Evolutionary conservation across 2,888 invertebrate genomes (phyloP).

Genomic region (Clistopyga incitator): DNA sequence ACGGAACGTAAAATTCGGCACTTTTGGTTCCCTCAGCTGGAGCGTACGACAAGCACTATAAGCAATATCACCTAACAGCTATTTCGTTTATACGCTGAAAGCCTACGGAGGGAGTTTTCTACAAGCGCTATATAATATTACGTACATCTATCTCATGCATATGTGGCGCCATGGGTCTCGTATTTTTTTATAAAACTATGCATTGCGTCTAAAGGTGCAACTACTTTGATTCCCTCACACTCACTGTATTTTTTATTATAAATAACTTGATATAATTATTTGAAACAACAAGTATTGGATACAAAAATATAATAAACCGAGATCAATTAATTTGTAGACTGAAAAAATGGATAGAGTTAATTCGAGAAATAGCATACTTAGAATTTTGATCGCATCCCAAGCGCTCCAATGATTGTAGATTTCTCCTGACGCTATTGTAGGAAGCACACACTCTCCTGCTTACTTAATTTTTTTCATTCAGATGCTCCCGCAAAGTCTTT

Average conservation of each 20-base stretch:
- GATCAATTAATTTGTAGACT: too few species aligned
- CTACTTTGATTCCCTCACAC: too few species aligned
- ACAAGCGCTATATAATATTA: conserved; percentile 35
- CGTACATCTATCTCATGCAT: conserved; percentile 23
- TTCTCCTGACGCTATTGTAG: conserved; percentile 25
- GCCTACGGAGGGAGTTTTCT: conserved; percentile 46
- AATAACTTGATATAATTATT: too few species aligned
- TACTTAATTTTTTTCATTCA: background rate
- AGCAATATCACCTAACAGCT: conserved; percentile 83
- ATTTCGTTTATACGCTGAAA: conserved; percentile 79
- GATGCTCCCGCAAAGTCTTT: background rate
- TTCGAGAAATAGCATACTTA: too few species aligned
- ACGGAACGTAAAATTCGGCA: conserved; percentile 32
- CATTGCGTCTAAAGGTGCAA: conserved; percentile 69
- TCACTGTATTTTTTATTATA: too few species aligned
- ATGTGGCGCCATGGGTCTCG: conserved; percentile 24
- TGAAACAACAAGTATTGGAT: too few species aligned
- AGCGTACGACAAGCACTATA: conserved; percentile 75
- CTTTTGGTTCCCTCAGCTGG: conserved; percentile 33
- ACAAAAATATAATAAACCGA: too few species aligned
- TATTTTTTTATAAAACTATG: conserved; percentile 75
- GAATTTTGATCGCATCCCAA: background rate
- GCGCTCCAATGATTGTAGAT: conserved; percentile 67
- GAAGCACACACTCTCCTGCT: conserved; percentile 12
- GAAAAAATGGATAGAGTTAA: too few species aligned